phyloP scores from a whole-genome alignment of 2,888 invertebrate species.

The Zhuqinia jingwanae region DNA sequence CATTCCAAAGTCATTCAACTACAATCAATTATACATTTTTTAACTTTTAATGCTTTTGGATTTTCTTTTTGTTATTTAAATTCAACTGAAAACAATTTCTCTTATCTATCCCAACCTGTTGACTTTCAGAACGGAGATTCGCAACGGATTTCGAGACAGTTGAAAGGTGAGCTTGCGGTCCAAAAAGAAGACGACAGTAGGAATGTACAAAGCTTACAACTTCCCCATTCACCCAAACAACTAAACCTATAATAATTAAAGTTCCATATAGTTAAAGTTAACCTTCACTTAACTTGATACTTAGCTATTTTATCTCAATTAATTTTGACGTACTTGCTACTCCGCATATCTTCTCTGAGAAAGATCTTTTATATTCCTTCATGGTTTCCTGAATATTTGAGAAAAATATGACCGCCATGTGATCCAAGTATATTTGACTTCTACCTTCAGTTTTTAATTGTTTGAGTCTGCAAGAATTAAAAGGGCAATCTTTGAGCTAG shows the following conservation, averaged over 20 bases:
- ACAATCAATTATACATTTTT: no score
- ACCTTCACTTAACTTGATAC: no score
- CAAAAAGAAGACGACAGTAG: constrained; percentile 93
- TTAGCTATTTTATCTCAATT: no score
- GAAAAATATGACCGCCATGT: constrained; percentile 92
- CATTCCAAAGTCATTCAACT: constrained; percentile 87
- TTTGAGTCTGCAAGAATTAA: constrained; percentile 85
- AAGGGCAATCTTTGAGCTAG: no score
- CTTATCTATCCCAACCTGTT: constrained; percentile 82
- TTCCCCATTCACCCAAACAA: constrained; percentile 95
- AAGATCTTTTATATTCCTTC: constrained; percentile 89
- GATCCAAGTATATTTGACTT: constrained; percentile 89
- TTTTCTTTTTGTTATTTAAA: no score
- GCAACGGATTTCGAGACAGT: constrained; percentile 93
- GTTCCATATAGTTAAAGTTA: constrained; percentile 19
- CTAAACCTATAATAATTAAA: constrained; percentile 84
- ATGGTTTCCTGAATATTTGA: constrained; percentile 89
- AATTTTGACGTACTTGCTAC: constrained; percentile 89
- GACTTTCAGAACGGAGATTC: constrained; percentile 89
- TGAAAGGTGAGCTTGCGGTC: constrained; percentile 92
- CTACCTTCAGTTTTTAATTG: constrained; percentile 91
- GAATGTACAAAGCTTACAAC: constrained; percentile 90
- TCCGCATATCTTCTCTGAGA: constrained; percentile 88
- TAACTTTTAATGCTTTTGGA: no score
- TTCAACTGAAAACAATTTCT: no score